Conservation (phyloP, 2,797 vertebrate genomes). For the Champsocephalus esox region DNA sequence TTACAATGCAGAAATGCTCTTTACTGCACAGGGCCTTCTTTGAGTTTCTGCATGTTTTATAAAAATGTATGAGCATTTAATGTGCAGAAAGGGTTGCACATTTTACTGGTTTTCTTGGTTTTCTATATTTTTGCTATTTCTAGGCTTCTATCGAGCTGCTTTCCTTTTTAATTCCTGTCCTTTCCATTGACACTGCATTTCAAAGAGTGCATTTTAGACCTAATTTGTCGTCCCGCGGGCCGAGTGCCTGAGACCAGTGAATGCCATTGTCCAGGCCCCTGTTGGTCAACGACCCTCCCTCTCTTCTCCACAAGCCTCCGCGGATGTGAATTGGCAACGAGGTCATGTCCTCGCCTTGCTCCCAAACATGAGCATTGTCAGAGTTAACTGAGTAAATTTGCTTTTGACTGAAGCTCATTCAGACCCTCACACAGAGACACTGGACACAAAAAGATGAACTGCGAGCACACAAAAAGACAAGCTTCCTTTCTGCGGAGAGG, state of each 20-base stretch:
- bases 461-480: conserved; percentile 47
- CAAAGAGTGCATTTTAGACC: conserved; percentile 23
- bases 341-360: conserved; percentile 84
- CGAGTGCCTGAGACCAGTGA: conserved; percentile 37
- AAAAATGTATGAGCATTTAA: background rate
- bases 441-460: conserved; percentile 63
- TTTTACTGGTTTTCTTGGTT: background rate
- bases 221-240: conserved; percentile 33
- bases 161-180: background rate
- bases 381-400: conserved; percentile 83
- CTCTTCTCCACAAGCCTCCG: conserved; percentile 56
- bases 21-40: conserved; percentile 37
- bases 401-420: conserved; percentile 76
- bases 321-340: conserved; percentile 79
- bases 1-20: conserved; percentile 68
- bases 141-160: background rate
- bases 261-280: conserved; percentile 48
- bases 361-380: conserved; percentile 84
- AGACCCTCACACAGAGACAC: conserved; percentile 44
- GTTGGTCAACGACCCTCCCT: conserved; percentile 59
- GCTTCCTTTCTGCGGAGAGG: conserved; percentile 46
- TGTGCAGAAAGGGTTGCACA: background rate
- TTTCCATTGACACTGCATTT: conserved; percentile 16
- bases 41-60: conserved; percentile 24
- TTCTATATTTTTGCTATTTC: background rate